Percentiles rank a stretch among this genome's conserved stretches.
Evolutionary conservation across 2,888 invertebrate species (phyloP).

Genomic region (Ectobius pallidus): DNA sequence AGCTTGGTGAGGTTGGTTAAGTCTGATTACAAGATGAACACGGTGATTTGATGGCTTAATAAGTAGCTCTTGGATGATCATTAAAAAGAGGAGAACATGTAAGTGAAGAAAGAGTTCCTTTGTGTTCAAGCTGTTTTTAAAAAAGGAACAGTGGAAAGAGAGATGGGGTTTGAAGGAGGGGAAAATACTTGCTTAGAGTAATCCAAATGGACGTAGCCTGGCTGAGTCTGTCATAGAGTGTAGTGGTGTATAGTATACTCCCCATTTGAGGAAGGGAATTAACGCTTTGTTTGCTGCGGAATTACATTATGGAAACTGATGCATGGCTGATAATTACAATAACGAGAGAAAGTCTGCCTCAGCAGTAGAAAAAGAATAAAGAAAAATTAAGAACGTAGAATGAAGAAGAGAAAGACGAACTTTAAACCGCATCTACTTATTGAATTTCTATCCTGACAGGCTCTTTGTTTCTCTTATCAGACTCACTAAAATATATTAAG

Average conservation of each 20-base stretch:
- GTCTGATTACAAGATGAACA: conserved; percentile 2
- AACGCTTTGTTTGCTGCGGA: conserved; percentile 44
- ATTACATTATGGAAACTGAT: conserved; percentile 32
- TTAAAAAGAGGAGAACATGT: too few relatives aligned
- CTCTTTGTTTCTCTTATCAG: too few relatives aligned
- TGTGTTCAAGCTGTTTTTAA: not conserved
- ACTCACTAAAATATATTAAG: too few relatives aligned
- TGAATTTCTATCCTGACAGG: conserved; percentile 4
- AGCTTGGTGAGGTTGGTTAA: conserved; percentile 19
- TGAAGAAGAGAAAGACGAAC: not conserved
- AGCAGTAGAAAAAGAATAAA: conserved; percentile 1
- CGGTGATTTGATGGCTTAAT: conserved; percentile 21
- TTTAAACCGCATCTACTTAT: not conserved
- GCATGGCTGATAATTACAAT: conserved; percentile 22
- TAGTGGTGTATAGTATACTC: not conserved
- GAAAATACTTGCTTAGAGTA: not conserved
- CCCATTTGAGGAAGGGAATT: conserved; percentile 46
- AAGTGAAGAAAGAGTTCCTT: too few relatives aligned
- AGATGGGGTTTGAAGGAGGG: too few relatives aligned
- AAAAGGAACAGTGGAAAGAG: not conserved
- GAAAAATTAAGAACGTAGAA: conserved; percentile 15
- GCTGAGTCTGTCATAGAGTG: not conserved
- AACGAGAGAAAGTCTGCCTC: conserved; percentile 6
- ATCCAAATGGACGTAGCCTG: conserved; percentile 13
- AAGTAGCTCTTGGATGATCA: conserved; percentile 8